These are phyloP conservation scores for Cynocephalus volans DNA, from an alignment of 2,113 vertebrate genomes.

Conservation along the genomic window DNA sequence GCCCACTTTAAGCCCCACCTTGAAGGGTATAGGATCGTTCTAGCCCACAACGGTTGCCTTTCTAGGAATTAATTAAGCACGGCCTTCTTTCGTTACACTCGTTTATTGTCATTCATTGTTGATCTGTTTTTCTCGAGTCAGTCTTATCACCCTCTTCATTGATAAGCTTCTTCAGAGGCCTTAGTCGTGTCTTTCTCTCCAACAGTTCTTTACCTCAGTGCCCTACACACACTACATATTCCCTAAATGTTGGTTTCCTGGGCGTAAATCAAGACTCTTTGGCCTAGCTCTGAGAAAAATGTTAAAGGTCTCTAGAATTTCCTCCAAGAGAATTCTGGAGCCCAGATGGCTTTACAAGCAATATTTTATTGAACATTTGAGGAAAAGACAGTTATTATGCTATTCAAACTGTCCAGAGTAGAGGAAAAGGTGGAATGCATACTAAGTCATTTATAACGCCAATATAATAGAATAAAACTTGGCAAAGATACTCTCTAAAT, in stretches of 20 bases:
- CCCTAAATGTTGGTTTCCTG: not conserved
- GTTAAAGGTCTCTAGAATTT: not conserved
- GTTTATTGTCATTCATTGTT: not conserved
- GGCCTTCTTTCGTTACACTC: not conserved
- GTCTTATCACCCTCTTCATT: not conserved
- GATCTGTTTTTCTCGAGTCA: not conserved
- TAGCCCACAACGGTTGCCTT: not conserved
- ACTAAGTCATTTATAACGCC: not conserved
- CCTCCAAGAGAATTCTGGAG: not conserved
- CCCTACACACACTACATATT: not conserved
- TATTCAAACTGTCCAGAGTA: not conserved
- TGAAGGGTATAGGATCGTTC: not conserved
- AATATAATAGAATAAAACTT: not conserved
- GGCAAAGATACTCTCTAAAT: not conserved
- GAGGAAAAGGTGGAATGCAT: not conserved
- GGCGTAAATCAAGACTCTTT: not conserved
- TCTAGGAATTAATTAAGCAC: not conserved
- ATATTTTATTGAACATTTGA: slow-evolving; percentile 8
- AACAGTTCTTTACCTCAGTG: not conserved
- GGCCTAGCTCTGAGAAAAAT: not conserved
- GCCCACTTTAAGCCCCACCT: not conserved
- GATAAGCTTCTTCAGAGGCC: not conserved
- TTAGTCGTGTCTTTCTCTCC: not conserved
- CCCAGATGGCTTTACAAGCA: not conserved
- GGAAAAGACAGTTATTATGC: not conserved